A percentile compares a stretch with the other conserved stretches of the same genome.
phyloP scores from a whole-genome alignment of 2,797 vertebrate species.

The Champsocephalus esox region DNA sequence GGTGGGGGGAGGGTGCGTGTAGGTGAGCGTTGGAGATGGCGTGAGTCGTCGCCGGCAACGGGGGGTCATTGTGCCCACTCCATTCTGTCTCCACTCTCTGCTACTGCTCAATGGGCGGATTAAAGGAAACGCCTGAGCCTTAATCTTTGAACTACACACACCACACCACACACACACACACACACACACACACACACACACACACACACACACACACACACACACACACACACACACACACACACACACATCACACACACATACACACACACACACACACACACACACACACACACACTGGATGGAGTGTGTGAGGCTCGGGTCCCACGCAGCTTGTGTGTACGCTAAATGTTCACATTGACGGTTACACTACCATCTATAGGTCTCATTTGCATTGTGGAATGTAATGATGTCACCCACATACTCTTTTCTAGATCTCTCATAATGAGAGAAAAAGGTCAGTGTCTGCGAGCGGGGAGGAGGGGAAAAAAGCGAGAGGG shows the following conservation, averaged over 20 bases:
- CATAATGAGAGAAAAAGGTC: constrained; percentile 94
- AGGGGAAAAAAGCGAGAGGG: constrained; percentile 59
- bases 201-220: constrained; percentile 34
- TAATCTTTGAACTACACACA: constrained; percentile 84
- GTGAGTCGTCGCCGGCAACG: constrained; percentile 75
- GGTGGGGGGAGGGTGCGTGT: constrained; percentile 9
- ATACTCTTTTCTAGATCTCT: constrained; percentile 80
- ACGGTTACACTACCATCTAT: constrained; percentile 50
- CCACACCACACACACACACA: constrained; percentile 64
- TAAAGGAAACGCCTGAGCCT: constrained; percentile 80
- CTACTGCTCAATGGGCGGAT: constrained; percentile 81
- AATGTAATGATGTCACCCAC: constrained; percentile 73
- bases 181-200: constrained; percentile 18
- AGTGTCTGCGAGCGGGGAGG: constrained; percentile 84
- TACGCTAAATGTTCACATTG: constrained; percentile 65
- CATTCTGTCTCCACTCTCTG: constrained; percentile 80
- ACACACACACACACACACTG: constrained; percentile 35
- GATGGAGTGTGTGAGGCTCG: constrained; percentile 51
- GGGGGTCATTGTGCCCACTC: constrained; percentile 81
- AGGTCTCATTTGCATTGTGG: constrained; percentile 77
- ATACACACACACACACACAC: too few species aligned
- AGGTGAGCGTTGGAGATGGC: constrained; percentile 74
- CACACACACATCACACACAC: constrained; percentile 60
- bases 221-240: constrained; percentile 8
- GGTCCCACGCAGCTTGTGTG: constrained; percentile 61